Conservation (phyloP, 1,140 invertebrate species). For the Lordiphosa stackelbergi region DNA sequence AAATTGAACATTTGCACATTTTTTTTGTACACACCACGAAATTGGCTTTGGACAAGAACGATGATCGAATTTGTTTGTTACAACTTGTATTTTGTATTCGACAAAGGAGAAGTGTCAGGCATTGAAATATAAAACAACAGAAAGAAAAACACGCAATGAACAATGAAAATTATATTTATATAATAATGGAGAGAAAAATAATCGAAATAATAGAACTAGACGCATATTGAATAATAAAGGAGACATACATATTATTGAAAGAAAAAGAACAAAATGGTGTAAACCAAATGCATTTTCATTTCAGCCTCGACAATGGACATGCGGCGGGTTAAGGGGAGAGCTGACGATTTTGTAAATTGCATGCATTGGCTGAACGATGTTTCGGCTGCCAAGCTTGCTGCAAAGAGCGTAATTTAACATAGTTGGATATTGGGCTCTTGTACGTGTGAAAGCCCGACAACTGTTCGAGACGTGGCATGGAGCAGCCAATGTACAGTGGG, state of each 20-base stretch:
- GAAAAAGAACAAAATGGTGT: slow-evolving; percentile 32
- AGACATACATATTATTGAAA: slow-evolving; percentile 74
- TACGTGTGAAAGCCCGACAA: too few relatives aligned
- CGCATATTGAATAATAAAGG: slow-evolving; percentile 73
- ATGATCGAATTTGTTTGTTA: slow-evolving; percentile 7
- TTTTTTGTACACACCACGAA: slow-evolving; percentile 61
- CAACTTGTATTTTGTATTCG: slow-evolving; percentile 41
- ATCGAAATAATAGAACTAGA: slow-evolving; percentile 73
- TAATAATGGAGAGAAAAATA: slow-evolving; percentile 59
- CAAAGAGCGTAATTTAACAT: too few relatives aligned
- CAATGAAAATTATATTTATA: slow-evolving; percentile 68
- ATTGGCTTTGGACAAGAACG: slow-evolving; percentile 38
- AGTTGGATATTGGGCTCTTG: too few relatives aligned
- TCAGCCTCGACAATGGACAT: neutral
- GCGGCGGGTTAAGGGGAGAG: neutral
- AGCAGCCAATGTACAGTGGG: too few relatives aligned
- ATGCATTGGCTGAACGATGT: too few relatives aligned
- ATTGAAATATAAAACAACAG: slow-evolving; percentile 31
- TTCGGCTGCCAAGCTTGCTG: too few relatives aligned
- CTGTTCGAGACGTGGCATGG: too few relatives aligned
- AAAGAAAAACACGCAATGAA: slow-evolving; percentile 49
- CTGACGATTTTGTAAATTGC: too few relatives aligned
- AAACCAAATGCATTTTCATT: slow-evolving; percentile 8
- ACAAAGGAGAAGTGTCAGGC: slow-evolving; percentile 37
- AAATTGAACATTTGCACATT: slow-evolving; percentile 45